Conservation (phyloP, 2,888 invertebrate species). For the Plagiodera versicolora region DNA sequence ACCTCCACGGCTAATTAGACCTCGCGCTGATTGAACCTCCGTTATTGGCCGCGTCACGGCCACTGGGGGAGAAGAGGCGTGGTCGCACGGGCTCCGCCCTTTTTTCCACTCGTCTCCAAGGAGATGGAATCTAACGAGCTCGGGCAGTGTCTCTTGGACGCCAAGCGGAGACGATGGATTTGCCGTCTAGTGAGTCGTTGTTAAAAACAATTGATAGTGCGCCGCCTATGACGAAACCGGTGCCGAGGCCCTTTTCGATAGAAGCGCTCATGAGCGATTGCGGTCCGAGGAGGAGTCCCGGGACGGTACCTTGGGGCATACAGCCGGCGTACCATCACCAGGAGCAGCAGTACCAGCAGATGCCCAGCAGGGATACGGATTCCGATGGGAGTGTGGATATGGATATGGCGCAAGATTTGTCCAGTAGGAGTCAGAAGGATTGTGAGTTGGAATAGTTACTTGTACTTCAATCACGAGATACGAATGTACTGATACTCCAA, state of each 20-base stretch:
- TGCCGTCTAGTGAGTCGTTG: constrained; percentile 37
- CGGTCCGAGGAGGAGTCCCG: constrained; percentile 42
- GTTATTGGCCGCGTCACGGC: constrained; percentile 35
- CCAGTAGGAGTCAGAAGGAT: constrained; percentile 49
- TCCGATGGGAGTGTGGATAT: constrained; percentile 53
- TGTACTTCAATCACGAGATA: too few species aligned
- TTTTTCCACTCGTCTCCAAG: constrained; percentile 3
- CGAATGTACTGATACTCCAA: too few species aligned
- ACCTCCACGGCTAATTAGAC: constrained; percentile 37
- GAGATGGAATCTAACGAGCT: constrained; percentile 14
- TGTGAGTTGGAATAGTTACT: constrained; percentile 35
- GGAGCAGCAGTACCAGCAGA: constrained; percentile 32
- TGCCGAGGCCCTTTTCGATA: constrained; percentile 65
- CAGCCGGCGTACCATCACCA: constrained; percentile 19
- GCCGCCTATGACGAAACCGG: constrained; percentile 48
- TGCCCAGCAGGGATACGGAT: constrained; percentile 46
- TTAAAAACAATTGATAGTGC: constrained; percentile 30
- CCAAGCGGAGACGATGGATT: constrained; percentile 33
- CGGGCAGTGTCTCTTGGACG: constrained; percentile 31
- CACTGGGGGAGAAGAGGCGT: constrained; percentile 38
- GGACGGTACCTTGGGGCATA: constrained; percentile 38
- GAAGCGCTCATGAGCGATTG: constrained; percentile 61
- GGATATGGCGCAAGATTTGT: constrained; percentile 53
- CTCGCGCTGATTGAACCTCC: constrained; percentile 26
- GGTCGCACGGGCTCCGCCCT: constrained; percentile 13